phyloP scores from a whole-genome alignment of 2,888 invertebrate genomes.

The Dasypogon diadema region DNA sequence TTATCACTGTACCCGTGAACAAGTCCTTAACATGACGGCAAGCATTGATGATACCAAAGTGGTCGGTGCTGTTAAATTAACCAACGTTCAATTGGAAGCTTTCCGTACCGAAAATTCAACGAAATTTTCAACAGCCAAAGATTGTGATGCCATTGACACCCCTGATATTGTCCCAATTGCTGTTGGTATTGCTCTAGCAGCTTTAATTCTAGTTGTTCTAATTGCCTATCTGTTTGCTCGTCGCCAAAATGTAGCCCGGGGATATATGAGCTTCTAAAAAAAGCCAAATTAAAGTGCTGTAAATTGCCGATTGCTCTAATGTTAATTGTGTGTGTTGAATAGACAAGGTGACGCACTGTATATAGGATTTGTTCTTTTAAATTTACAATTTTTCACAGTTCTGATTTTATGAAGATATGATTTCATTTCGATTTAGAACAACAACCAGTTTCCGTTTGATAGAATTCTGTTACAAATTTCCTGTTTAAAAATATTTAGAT shows the following conservation, averaged over 20 bases:
- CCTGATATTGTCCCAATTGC: slow-evolving; percentile 96
- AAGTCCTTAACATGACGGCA: slow-evolving; percentile 72
- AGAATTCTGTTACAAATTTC: too few relatives aligned
- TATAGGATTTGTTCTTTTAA: too few relatives aligned
- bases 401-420: too few relatives aligned
- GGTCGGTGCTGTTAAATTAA: slow-evolving; percentile 72
- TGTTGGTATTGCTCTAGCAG: slow-evolving; percentile 93
- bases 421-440: too few relatives aligned
- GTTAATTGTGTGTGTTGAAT: neutral
- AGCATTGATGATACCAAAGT: slow-evolving; percentile 59
- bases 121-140: slow-evolving; percentile 78
- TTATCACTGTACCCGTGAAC: slow-evolving; percentile 77
- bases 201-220: slow-evolving; percentile 90
- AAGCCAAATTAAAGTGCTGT: neutral
- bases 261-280: slow-evolving; percentile 87
- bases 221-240: slow-evolving; percentile 94
- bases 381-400: too few relatives aligned
- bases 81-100: slow-evolving; percentile 80
- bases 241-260: slow-evolving; percentile 83
- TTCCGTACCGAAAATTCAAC: slow-evolving; percentile 72
- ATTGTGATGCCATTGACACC: slow-evolving; percentile 79
- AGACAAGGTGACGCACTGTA: neutral
- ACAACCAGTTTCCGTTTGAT: too few relatives aligned
- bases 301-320: neutral
- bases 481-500: too few relatives aligned